Conservation (phyloP, 2,888 invertebrate species). For the Malachius bipustulatus region DNA sequence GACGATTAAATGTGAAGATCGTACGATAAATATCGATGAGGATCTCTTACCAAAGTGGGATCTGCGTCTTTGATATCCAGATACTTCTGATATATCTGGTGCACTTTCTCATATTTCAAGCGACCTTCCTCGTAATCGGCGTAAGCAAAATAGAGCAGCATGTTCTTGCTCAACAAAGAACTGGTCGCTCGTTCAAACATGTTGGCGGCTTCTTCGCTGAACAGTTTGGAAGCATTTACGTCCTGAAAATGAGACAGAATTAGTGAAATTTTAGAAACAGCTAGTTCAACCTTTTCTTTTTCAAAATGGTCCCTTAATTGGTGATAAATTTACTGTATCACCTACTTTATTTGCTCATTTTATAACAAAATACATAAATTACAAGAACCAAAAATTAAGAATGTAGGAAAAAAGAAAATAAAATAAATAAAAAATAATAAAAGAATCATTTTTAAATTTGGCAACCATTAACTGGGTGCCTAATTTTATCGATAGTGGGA, state of each 20-base stretch:
- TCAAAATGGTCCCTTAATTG: too few relatives aligned
- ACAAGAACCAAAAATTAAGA: too few relatives aligned
- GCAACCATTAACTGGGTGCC: too few relatives aligned
- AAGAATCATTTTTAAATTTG: too few relatives aligned
- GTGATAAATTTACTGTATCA: too few relatives aligned
- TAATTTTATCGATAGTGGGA: too few relatives aligned
- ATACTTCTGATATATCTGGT: conserved; percentile 88
- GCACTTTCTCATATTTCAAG: conserved; percentile 91
- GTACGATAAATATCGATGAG: neutral
- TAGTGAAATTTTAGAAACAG: too few relatives aligned
- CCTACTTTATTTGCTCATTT: too few relatives aligned
- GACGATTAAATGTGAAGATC: conserved; percentile 8
- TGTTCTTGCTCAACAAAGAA: conserved; percentile 79
- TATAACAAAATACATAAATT: too few relatives aligned
- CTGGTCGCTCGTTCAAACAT: conserved; percentile 91
- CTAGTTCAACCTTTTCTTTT: too few relatives aligned
- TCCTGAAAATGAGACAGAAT: conserved; percentile 47
- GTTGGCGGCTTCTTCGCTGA: conserved; percentile 88
- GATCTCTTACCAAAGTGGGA: conserved; percentile 71
- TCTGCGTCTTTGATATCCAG: conserved; percentile 83
- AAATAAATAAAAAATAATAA: too few relatives aligned
- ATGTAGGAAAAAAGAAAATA: too few relatives aligned
- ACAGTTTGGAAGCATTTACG: conserved; percentile 81
- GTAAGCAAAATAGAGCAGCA: conserved; percentile 92
- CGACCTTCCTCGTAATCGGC: conserved; percentile 98